Base-by-base conservation (phyloP, 1,140 invertebrate genomes). In the Ceratoteleas bidentatus region DNA sequence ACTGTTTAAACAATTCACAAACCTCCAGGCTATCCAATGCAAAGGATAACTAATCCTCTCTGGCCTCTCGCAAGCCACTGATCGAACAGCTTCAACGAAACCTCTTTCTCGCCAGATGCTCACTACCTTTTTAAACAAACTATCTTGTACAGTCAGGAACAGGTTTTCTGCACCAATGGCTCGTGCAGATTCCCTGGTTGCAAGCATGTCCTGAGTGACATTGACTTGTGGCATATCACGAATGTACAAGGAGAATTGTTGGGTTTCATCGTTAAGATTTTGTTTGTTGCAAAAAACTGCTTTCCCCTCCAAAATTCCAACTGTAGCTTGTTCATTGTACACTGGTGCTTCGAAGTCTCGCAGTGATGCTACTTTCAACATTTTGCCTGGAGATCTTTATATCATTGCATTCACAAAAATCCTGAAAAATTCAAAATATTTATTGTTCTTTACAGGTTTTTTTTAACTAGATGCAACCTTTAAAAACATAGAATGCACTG, bases 91-190 rank as follows among this genome's bases (percentile, higher is more conserved):
- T 76, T 94, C 92, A 2, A 88, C 66, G 53, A 93, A 87, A 6
- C 94, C 94, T 81, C 92, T 92, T 75, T 95, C 94, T 40, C 92
- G 87, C 88, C 91, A 92, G 49, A 87, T 87, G 57, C 85, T 90
- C 0, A 76, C 86, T 58, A 92, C 72, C 64, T 89, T 91, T 84
- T 92, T 91, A 33, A 91, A 90, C 0, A 90, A 78, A 60, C 90
- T 91, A 45, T 92, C 89, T 10, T 89, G 86, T 16, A 92, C 87
- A 0, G 91, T 90, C 6, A 92, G 64, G 64, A 92, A 92, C 5
- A 92, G 77, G 72, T 90, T 88, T 62, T 86, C 88, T 14, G 88
- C 82, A 5, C 87, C 88, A 40, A 90, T 82, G 4, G 88, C 84
- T 0, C 87, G 77, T 10, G 86, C 81, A 5, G 90, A 88, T 70